A percentile compares a stretch with the other conserved stretches of the same genome.
Conservation (phyloP, 2,797 vertebrate genomes). For the Pipistrellus pygmaeus region DNA sequence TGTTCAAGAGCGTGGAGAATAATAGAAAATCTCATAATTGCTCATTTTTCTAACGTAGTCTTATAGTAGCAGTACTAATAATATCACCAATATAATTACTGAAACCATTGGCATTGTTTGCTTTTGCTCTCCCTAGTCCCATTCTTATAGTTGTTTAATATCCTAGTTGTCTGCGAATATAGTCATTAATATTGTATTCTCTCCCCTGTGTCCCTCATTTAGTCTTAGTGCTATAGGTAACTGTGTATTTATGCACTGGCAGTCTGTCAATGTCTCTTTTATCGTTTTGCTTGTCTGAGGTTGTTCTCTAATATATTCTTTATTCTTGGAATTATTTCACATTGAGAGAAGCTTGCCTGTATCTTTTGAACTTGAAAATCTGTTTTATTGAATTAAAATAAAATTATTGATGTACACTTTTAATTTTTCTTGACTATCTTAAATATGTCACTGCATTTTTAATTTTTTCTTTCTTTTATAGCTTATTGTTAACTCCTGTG, state of each 20-base stretch:
- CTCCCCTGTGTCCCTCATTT: not conserved
- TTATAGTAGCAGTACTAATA: not conserved
- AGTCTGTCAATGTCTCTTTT: not conserved
- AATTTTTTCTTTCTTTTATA: not conserved
- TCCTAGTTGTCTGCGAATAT: not conserved
- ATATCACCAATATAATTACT: not conserved
- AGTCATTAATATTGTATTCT: not conserved
- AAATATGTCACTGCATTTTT: not conserved
- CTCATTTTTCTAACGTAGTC: not conserved
- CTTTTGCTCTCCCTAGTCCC: not conserved
- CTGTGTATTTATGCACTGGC: not conserved
- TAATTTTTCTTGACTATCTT: not conserved
- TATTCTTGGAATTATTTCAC: not conserved
- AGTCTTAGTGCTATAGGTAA: not conserved
- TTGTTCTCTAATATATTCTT: not conserved
- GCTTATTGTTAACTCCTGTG: not conserved
- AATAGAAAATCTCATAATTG: not conserved
- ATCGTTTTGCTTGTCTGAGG: not conserved
- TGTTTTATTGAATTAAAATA: constrained; percentile 6
- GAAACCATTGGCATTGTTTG: not conserved
- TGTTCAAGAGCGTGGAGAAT: not conserved
- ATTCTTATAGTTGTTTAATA: not conserved
- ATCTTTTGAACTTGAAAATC: constrained; percentile 7
- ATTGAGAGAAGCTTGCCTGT: not conserved
- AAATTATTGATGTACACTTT: not conserved